These are phyloP conservation scores for Danio aesculapii DNA, from an alignment of 2,797 vertebrate species.

Conservation along the genomic window DNA sequence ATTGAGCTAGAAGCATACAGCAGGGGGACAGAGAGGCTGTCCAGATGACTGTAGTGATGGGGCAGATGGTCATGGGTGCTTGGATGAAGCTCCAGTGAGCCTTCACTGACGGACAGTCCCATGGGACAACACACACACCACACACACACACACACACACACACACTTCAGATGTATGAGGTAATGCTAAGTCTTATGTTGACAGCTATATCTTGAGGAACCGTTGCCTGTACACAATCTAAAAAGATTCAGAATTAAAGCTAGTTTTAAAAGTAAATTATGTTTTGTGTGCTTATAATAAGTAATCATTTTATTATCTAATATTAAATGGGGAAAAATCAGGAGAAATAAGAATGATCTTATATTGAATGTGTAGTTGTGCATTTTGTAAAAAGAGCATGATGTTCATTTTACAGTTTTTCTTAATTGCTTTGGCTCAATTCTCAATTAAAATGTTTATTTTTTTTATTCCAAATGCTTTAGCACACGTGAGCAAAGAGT, in stretches of 20 bases:
- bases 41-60: conserved; percentile 60
- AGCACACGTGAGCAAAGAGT: too few species aligned
- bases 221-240: neutral
- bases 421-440: too few species aligned
- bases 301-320: neutral
- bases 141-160: conserved; percentile 65
- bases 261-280: neutral
- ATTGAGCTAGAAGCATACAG: conserved; percentile 42
- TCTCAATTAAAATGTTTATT: too few species aligned
- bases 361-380: neutral
- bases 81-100: conserved; percentile 79
- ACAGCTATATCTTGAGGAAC: conserved; percentile 4
- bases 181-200: neutral
- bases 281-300: neutral
- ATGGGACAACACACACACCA: conserved; percentile 69
- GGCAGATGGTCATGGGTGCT: conserved; percentile 82
- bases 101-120: conserved; percentile 72
- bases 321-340: neutral
- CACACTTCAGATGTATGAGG: conserved; percentile 21
- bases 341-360: neutral
- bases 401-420: too few species aligned
- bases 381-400: neutral
- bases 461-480: too few species aligned
- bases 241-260: neutral
- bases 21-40: conserved; percentile 38